A percentile compares a stretch with the other conserved stretches of the same genome.
These are phyloP conservation scores for Paracyclopina nana DNA, from an alignment of 1,140 invertebrate genomes.

Conservation along the genomic window DNA sequence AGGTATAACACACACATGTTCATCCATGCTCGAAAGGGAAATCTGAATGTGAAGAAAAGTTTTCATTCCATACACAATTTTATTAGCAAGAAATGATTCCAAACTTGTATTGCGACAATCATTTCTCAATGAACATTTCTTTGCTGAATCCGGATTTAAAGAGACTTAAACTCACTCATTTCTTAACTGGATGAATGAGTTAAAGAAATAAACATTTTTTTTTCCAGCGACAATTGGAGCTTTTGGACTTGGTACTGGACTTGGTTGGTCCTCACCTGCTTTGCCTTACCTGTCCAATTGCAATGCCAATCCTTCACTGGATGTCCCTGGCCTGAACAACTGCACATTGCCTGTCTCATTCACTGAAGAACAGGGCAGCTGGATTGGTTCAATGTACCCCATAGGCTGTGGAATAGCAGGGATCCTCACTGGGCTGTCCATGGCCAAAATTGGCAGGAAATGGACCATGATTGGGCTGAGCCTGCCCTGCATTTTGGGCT, in stretches of 20 bases:
- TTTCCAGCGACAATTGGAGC: background rate
- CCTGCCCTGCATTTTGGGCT: conserved; percentile 51
- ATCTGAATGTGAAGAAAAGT: too few species aligned
- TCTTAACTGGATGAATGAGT: too few species aligned
- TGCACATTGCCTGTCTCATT: background rate
- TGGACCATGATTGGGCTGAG: conserved; percentile 53
- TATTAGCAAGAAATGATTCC: too few species aligned
- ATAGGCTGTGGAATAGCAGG: conserved; percentile 62
- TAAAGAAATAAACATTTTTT: too few species aligned
- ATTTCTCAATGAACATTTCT: too few species aligned
- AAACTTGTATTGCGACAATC: too few species aligned
- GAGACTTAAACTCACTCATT: too few species aligned
- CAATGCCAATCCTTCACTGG: background rate
- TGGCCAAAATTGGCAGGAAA: conserved; percentile 61
- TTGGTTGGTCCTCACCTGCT: background rate
- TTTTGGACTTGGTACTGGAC: background rate
- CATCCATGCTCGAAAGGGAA: too few species aligned
- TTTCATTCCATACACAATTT: too few species aligned
- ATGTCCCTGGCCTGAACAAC: background rate
- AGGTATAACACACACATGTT: background rate
- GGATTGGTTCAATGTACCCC: conserved; percentile 74
- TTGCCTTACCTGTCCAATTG: background rate
- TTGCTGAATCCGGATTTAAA: too few species aligned
- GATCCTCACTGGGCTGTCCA: conserved; percentile 53
- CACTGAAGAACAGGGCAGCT: conserved; percentile 26